A percentile compares a stretch with the other conserved stretches of the same genome.
phyloP scores from a whole-genome alignment of 2,113 vertebrate species.

The Tachuris rubrigastra region DNA sequence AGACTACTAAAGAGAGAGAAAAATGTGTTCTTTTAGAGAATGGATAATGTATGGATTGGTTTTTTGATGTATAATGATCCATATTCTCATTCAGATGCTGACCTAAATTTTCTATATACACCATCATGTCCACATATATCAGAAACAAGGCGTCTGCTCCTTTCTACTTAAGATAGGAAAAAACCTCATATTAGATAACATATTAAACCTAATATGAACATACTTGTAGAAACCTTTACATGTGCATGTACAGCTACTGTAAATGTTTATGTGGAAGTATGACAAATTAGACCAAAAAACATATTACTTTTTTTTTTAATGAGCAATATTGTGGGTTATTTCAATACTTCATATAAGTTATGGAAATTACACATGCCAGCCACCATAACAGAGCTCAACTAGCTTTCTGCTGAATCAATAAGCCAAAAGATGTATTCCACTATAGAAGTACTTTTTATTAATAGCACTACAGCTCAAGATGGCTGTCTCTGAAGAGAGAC shows the following conservation, averaged over 20 bases:
- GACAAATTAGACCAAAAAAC: neutral
- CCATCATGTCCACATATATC: neutral
- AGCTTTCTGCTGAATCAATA: neutral
- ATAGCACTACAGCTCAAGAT: neutral
- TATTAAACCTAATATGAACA: neutral
- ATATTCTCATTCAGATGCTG: neutral
- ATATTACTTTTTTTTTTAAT: neutral
- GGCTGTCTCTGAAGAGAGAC: neutral
- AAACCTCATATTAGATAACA: neutral
- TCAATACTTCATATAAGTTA: neutral
- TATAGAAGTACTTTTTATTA: neutral
- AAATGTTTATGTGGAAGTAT: neutral
- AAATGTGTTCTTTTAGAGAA: neutral
- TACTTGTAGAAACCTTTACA: neutral
- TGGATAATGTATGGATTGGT: neutral
- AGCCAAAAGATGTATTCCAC: neutral
- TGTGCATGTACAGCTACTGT: neutral
- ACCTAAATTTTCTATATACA: neutral
- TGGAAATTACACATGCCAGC: accelerated
- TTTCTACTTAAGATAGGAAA: neutral
- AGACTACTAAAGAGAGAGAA: neutral
- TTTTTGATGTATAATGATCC: neutral
- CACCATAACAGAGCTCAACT: neutral
- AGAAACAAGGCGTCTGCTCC: neutral
- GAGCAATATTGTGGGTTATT: neutral